phyloP scores from a whole-genome alignment of 2,888 invertebrate species.

The Chouioia cunea region DNA sequence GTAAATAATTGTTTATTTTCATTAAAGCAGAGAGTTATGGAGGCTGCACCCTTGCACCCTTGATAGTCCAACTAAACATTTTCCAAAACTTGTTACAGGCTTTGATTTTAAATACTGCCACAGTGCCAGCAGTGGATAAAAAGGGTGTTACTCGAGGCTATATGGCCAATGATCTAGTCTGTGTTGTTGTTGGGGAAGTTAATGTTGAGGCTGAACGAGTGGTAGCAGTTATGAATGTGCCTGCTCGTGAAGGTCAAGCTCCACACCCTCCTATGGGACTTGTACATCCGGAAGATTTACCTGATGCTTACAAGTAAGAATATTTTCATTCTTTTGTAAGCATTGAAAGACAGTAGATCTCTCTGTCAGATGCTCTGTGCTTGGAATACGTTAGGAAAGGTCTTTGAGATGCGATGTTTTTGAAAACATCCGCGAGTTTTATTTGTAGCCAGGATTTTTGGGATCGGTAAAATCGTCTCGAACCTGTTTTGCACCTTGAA shows the following conservation, averaged over 20 bases:
- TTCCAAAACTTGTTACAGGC: constrained; percentile 55
- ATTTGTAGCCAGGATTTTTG: constrained; percentile 19
- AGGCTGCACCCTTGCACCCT: too few species aligned
- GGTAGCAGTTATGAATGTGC: constrained; percentile 88
- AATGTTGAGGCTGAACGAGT: constrained; percentile 89
- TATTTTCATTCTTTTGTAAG: too few species aligned
- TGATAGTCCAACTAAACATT: neutral
- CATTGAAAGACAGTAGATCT: too few species aligned
- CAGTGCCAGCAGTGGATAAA: constrained; percentile 85
- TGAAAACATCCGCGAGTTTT: constrained; percentile 24
- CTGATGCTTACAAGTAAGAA: constrained; percentile 85
- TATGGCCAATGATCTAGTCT: constrained; percentile 86
- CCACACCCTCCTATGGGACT: constrained; percentile 84
- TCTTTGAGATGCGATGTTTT: constrained; percentile 31
- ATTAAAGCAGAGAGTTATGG: too few species aligned
- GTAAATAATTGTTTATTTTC: constrained; percentile 64
- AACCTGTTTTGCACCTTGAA: too few species aligned
- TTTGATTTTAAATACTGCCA: constrained; percentile 68
- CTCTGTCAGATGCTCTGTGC: neutral
- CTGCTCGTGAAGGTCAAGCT: constrained; percentile 79
- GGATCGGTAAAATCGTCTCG: too few species aligned
- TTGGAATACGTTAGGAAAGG: constrained; percentile 28
- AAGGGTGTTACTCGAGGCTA: constrained; percentile 82
- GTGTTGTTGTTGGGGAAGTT: constrained; percentile 90
- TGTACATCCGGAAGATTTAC: constrained; percentile 85